phyloP scores from a whole-genome alignment of 1,140 invertebrate species.

The Acromyrmex echinatior region DNA sequence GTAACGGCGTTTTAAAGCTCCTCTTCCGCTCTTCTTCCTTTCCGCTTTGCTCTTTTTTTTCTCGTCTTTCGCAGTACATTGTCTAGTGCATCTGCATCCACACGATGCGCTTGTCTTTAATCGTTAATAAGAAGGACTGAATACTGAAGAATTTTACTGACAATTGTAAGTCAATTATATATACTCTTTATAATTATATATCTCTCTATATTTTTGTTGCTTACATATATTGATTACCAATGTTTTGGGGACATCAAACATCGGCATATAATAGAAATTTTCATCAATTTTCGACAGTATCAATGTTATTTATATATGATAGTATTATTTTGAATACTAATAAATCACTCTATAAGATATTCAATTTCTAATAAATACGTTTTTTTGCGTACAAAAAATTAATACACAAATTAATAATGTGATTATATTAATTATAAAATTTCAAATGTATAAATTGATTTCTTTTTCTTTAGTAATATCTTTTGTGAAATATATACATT shows the following conservation, averaged over 20 bases:
- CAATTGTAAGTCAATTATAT: background rate
- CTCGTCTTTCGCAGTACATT: conserved; percentile 30
- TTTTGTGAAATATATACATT: background rate
- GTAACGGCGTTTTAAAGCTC: conserved; percentile 45
- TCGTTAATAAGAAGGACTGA: background rate
- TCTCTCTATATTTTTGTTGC: background rate
- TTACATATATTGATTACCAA: background rate
- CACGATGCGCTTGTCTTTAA: background rate
- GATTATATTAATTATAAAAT: background rate
- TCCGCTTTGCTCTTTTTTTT: background rate
- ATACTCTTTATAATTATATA: background rate
- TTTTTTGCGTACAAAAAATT: background rate
- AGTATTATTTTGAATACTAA: background rate
- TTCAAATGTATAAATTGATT: background rate
- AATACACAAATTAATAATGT: background rate
- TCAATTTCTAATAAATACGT: background rate
- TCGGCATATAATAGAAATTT: background rate
- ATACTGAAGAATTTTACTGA: background rate
- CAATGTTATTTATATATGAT: background rate
- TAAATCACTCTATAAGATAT: background rate
- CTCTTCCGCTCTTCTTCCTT: background rate
- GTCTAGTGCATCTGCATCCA: background rate
- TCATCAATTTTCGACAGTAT: background rate
- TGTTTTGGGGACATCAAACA: background rate
- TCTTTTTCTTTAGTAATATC: background rate